A percentile compares a stretch with the other conserved stretches of the same genome.
Evolutionary conservation across 37 sponge, comb jelly and placozoan species (phyloP).

Genomic region (Lycopodina hypogea): DNA sequence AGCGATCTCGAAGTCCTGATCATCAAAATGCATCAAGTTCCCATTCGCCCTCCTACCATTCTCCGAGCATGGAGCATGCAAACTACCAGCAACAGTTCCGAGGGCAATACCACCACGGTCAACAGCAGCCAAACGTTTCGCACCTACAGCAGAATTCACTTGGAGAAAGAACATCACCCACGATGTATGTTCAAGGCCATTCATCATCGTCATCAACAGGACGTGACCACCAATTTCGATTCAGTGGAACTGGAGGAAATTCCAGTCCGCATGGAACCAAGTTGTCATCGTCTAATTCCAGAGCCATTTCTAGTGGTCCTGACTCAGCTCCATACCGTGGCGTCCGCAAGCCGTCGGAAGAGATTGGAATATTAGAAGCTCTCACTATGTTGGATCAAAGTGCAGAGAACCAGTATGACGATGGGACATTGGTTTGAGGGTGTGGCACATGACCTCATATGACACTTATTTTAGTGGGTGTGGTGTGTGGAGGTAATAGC

Average conservation of each 20-base stretch:
- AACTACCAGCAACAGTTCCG: too few species aligned
- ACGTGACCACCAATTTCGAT: background rate
- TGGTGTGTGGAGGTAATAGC: too few species aligned
- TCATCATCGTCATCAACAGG: background rate
- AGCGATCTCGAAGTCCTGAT: constrained; percentile 8
- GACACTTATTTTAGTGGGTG: too few species aligned
- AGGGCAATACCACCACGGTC: background rate
- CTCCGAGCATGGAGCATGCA: background rate
- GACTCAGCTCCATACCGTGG: background rate
- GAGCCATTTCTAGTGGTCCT: too few species aligned
- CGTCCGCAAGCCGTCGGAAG: background rate
- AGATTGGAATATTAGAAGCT: constrained; percentile 11
- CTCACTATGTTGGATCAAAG: constrained; percentile 30
- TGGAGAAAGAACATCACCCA: background rate
- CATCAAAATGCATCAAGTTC: background rate
- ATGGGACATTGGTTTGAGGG: constrained; percentile 25
- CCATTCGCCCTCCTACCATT: background rate
- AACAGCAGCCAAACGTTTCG: background rate
- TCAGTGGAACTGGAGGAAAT: background rate
- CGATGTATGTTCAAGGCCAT: background rate
- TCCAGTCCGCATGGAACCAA: background rate
- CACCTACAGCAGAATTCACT: background rate
- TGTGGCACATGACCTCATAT: too few species aligned
- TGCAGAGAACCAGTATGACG: constrained; percentile 18
- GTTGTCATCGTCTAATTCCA: background rate